Conservation (phyloP, 2,113 vertebrate species). For the Mustelus asterias region DNA sequence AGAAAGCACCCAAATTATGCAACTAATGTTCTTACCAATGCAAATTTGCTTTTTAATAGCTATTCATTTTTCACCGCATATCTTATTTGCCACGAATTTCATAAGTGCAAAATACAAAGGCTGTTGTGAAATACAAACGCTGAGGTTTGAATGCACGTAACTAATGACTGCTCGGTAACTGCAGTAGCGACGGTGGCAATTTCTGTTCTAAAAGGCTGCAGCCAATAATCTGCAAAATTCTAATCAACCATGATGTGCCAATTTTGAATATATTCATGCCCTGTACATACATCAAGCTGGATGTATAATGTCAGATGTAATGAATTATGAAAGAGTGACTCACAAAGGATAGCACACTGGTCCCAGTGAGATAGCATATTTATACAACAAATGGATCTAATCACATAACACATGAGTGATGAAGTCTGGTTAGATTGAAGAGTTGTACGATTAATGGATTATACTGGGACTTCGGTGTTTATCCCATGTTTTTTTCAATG, state of each 20-base stretch:
- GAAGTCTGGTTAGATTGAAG: neutral
- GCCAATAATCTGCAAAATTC: neutral
- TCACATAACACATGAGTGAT: neutral
- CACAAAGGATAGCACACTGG: neutral
- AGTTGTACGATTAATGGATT: neutral
- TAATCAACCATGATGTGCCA: neutral
- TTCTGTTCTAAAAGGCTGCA: neutral
- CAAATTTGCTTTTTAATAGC: constrained; percentile 18
- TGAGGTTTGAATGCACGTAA: neutral
- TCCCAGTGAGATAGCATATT: constrained; percentile 14
- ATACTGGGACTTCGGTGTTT: neutral
- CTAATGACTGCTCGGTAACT: neutral
- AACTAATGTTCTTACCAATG: neutral
- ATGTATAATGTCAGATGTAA: constrained; percentile 26
- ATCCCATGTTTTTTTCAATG: neutral
- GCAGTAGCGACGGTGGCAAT: neutral
- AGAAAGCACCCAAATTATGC: neutral
- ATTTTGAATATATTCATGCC: neutral
- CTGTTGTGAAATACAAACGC: constrained; percentile 3
- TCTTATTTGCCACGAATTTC: constrained; percentile 9
- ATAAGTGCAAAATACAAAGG: neutral
- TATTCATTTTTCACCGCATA: constrained; percentile 20
- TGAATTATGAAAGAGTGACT: neutral
- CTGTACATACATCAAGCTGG: neutral
- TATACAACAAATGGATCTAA: constrained; percentile 7